These are phyloP conservation scores for Crotalus viridis DNA, from an alignment of 2,113 vertebrate genomes.

Conservation along the genomic window DNA sequence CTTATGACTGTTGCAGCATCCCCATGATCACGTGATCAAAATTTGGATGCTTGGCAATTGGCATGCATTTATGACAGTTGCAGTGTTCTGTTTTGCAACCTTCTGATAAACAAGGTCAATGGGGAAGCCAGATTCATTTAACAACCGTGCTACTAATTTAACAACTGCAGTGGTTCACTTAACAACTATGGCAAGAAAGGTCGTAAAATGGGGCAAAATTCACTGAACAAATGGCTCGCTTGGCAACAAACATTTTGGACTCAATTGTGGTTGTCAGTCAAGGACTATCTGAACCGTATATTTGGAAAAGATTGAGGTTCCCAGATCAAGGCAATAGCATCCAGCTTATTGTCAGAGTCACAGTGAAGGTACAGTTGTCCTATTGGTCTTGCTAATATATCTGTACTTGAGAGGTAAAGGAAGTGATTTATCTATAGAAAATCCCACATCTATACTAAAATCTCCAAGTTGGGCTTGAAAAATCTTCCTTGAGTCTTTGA, in stretches of 20 bases:
- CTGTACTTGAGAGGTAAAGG: neutral
- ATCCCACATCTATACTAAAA: neutral
- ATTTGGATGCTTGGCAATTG: too few relatives aligned
- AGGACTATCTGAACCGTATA: neutral
- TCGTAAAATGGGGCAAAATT: neutral
- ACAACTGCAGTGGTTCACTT: neutral
- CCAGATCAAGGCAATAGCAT: neutral
- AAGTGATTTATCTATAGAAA: neutral
- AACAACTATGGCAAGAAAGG: neutral
- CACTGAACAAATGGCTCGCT: neutral
- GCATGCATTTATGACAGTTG: too few relatives aligned
- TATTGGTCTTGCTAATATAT: neutral
- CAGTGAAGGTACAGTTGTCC: neutral
- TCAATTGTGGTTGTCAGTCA: neutral
- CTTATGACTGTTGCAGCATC: too few relatives aligned
- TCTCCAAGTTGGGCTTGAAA: neutral
- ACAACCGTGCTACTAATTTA: too few relatives aligned
- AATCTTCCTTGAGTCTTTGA: neutral
- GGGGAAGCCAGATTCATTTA: too few relatives aligned
- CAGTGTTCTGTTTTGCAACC: too few relatives aligned
- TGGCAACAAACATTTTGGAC: neutral
- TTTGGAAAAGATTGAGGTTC: neutral
- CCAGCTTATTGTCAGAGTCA: too few relatives aligned
- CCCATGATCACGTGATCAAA: too few relatives aligned
- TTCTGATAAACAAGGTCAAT: too few relatives aligned